Base-by-base conservation (phyloP, 2,888 invertebrate genomes). In the Argyresthia goedartella region DNA sequence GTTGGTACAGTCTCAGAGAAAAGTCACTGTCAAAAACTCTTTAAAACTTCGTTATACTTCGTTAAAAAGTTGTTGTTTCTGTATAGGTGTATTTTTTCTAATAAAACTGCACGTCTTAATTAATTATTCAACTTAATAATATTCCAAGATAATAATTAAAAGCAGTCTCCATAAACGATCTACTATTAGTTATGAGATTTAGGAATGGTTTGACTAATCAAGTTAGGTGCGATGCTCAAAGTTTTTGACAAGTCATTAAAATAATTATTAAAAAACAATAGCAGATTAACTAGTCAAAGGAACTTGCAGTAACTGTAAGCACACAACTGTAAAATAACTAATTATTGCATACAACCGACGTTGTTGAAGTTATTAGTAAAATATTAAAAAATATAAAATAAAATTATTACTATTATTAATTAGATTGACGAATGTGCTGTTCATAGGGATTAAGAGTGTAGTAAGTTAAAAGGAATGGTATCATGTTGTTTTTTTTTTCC, bases 401-500 rank as follows among this genome's bases (percentile, higher is more conserved):
- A 55, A 52, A 53, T 52, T 35, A 35, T 46, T 44, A 39, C 16
- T 48, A 35, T 48, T 48, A 58, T 59, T 59, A 57, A 58, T 59
- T 59, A 57, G 56, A 55, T 55, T 44, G 58, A 59, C 59, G 60
- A 59, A 63, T 63, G 64, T 57, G 64, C 59, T 63, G 58, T 65
- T 64, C 60, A 62, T 60, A 66, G 64, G 56, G 61, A 66, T 63
- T 67, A 68, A 68, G 59, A 55, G 56, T 54, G 64, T 67, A 66
- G 68, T 15, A 36, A 9, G 10, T 11, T 14, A 14, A 44, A 15
- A 44, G 14, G 7, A 11, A 11, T 13, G 1, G 41, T 14, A 13
- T 14, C 2, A 9, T 43, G n/a, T 43, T 43, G 4, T 41, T 6
- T 41, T 2, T 25, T 25, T 25, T 25, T 25, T 4, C 2, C 6